Evolutionary conservation across 2,113 vertebrate genomes (phyloP).

Genomic region (Xenopus laevis): DNA sequence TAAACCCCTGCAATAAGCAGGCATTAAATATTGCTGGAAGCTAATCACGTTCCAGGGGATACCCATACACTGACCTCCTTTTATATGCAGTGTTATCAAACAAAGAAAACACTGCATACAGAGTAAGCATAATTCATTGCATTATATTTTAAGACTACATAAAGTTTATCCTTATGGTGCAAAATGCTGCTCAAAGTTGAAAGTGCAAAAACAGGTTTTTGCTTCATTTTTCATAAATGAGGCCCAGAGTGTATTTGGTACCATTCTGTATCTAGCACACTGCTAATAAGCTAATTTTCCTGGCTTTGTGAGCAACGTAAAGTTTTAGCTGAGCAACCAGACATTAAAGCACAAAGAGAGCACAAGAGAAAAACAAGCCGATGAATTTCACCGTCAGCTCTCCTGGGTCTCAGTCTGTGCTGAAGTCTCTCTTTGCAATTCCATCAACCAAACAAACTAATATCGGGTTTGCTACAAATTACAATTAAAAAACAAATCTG

Average conservation of each 20-base stretch:
- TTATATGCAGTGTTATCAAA: no score
- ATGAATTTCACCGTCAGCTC: conserved; percentile 38
- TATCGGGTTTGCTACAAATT: neutral
- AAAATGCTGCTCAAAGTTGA: no score
- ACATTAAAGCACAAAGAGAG: conserved; percentile 28
- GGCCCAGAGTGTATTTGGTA: neutral
- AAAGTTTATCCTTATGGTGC: no score
- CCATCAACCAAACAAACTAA: conserved; percentile 34
- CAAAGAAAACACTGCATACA: no score
- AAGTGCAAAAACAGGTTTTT: no score
- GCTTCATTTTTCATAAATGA: no score
- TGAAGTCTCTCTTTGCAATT: conserved; percentile 36
- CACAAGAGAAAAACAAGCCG: conserved; percentile 36
- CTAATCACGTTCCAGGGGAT: no score
- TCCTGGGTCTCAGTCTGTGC: conserved; percentile 37
- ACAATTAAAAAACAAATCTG: conserved; percentile 18
- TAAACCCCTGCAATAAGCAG: no score
- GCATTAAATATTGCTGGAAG: no score
- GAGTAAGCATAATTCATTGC: no score
- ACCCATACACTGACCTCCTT: no score
- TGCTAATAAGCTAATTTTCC: conserved; percentile 1
- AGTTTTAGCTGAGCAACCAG: conserved; percentile 37
- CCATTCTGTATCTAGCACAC: neutral
- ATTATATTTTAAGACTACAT: no score
- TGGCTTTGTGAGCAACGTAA: conserved; percentile 1